Percentiles rank a stretch among this genome's conserved stretches.
These are phyloP conservation scores for Chelon labrosus DNA, from an alignment of 2,797 vertebrate species.

Conservation along the genomic window DNA sequence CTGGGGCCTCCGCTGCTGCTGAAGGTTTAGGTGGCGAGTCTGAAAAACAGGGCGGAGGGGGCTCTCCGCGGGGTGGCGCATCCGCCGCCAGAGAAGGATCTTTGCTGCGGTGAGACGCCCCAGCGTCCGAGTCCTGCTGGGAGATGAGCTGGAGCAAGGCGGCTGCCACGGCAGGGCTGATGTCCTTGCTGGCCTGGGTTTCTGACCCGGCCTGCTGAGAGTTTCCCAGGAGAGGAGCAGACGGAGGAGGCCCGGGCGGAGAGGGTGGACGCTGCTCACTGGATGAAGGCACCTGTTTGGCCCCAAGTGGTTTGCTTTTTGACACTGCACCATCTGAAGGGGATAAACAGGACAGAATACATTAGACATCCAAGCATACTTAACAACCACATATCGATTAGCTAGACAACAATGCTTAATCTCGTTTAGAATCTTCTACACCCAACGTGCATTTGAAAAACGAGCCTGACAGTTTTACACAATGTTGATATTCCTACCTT, in stretches of 20 bases:
- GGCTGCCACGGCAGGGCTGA: constrained; percentile 91
- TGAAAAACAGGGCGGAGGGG: constrained; percentile 75
- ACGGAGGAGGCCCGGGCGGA: constrained; percentile 88
- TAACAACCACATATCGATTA: neutral
- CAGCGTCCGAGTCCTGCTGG: constrained; percentile 88
- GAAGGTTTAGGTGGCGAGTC: constrained; percentile 83
- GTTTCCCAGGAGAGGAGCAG: constrained; percentile 70
- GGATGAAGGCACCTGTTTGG: constrained; percentile 83
- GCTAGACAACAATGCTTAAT: neutral
- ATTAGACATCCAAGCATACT: constrained; percentile 23
- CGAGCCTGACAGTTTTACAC: neutral
- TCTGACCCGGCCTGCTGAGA: constrained; percentile 69
- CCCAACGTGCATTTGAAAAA: neutral
- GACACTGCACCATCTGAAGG: constrained; percentile 82
- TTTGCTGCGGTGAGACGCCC: constrained; percentile 66
- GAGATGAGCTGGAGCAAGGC: constrained; percentile 94
- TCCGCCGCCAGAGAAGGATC: constrained; percentile 67
- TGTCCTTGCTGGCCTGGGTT: constrained; percentile 81
- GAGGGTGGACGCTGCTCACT: constrained; percentile 90
- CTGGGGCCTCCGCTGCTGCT: constrained; percentile 77
- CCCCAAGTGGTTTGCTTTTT: constrained; percentile 84
- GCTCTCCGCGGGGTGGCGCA: constrained; percentile 55
- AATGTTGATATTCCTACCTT: constrained; percentile 51
- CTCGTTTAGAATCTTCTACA: neutral
- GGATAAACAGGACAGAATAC: constrained; percentile 45